These are phyloP conservation scores for Protosalanx chinensis DNA, from an alignment of 2,797 vertebrate species.

Conservation along the genomic window DNA sequence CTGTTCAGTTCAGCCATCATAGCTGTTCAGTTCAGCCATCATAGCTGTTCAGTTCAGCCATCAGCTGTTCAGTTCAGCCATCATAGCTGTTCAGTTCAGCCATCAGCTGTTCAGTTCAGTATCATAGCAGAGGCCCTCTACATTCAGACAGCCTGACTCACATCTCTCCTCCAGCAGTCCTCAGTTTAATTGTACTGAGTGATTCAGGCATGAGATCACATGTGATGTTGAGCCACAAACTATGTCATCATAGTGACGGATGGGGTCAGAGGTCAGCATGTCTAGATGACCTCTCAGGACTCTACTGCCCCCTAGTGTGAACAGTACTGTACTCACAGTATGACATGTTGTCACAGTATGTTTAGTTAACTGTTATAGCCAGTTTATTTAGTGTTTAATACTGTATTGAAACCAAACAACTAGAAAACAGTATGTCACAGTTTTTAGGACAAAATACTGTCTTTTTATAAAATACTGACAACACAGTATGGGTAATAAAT, in stretches of 20 bases:
- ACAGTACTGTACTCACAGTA: not conserved
- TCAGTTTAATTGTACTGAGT: slow-evolving; percentile 39
- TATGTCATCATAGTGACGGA: slow-evolving; percentile 14
- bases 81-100: no score
- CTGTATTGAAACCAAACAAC: not conserved
- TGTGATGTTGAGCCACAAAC: slow-evolving; percentile 38
- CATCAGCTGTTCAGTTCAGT: not conserved
- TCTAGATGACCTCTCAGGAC: not conserved
- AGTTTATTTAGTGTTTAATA: not conserved
- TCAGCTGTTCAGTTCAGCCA: no score
- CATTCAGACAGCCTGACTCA: slow-evolving; percentile 33
- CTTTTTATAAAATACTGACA: not conserved
- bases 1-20: no score
- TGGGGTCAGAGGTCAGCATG: not conserved
- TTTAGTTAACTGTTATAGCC: not conserved
- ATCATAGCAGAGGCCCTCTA: slow-evolving; percentile 22
- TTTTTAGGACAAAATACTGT: not conserved
- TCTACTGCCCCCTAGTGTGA: slow-evolving; percentile 10
- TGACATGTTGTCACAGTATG: not conserved
- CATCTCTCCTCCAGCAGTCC: slow-evolving; percentile 10
- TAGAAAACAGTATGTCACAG: not conserved
- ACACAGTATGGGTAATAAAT: not conserved
- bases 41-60: no score
- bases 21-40: no score
- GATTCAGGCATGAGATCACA: slow-evolving; percentile 56